A percentile compares a stretch with the other conserved stretches of the same genome.
phyloP scores from a whole-genome alignment of 2,113 vertebrate genomes.

The Numida meleagris region DNA sequence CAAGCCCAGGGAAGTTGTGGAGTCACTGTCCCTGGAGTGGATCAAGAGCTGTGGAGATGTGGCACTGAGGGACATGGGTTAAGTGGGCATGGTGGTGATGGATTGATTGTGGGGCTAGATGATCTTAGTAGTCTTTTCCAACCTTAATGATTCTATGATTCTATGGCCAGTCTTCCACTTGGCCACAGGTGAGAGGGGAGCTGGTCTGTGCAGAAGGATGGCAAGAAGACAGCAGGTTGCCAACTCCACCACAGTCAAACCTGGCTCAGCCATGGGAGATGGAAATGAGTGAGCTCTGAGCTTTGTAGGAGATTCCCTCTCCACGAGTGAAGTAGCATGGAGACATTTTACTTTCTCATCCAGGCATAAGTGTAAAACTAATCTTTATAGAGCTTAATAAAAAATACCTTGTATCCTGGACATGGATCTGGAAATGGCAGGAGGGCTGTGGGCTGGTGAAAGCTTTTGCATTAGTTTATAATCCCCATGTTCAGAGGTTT shows the following conservation, averaged over 20 bases:
- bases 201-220: neutral
- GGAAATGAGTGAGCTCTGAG: neutral
- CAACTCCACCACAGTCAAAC: neutral
- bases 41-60: too few species aligned
- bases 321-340: neutral
- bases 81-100: too few species aligned
- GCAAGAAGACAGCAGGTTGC: neutral
- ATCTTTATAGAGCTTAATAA: neutral
- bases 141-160: neutral
- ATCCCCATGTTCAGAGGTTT: neutral
- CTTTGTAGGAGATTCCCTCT: neutral
- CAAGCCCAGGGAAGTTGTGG: neutral
- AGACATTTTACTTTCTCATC: neutral
- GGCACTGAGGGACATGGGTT: too few species aligned
- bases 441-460: neutral
- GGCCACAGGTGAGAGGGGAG: neutral
- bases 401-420: neutral
- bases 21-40: too few species aligned
- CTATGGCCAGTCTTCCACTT: neutral
- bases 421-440: neutral
- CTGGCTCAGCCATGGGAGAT: neutral
- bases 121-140: too few species aligned
- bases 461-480: neutral
- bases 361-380: neutral
- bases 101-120: too few species aligned